Conservation (phyloP, 1,140 invertebrate species). For the Drosophila lowei region DNA sequence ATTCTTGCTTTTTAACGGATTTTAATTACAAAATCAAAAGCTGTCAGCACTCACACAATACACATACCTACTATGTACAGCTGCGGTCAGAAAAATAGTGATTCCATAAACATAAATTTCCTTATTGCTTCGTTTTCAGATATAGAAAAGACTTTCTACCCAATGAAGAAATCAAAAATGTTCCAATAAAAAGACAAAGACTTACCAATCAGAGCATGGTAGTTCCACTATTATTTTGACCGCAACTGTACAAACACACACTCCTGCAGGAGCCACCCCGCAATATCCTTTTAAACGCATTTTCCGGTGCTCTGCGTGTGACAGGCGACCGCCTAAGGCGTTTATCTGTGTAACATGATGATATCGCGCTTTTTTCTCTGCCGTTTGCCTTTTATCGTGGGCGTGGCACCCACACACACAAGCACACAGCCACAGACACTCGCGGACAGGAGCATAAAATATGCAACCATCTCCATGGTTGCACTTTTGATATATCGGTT, state of each 20-base stretch:
- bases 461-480: slow-evolving; percentile 31
- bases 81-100: too few species aligned
- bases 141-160: too few species aligned
- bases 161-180: too few species aligned
- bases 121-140: too few species aligned
- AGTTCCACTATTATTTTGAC: too few species aligned
- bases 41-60: slow-evolving; percentile 49
- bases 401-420: slow-evolving; percentile 42
- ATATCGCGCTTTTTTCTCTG: slow-evolving; percentile 42
- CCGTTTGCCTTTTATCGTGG: slow-evolving; percentile 31
- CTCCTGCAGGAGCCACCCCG: not conserved
- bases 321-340: slow-evolving; percentile 70
- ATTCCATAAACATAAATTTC: too few species aligned
- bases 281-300: slow-evolving; percentile 54
- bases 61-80: too few species aligned
- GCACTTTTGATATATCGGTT: slow-evolving; percentile 45
- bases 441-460: slow-evolving; percentile 43
- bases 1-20: slow-evolving; percentile 59
- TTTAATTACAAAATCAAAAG: slow-evolving; percentile 79
- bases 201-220: too few species aligned
- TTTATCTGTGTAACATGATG: slow-evolving; percentile 76
- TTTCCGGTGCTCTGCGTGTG: slow-evolving; percentile 58
- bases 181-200: too few species aligned
- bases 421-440: slow-evolving; percentile 25
- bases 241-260: slow-evolving; percentile 1